Percentiles rank a stretch among this genome's conserved stretches.
These are phyloP conservation scores for Carpatolechia fugitivella DNA, from an alignment of 2,888 invertebrate genomes.

Conservation along the genomic window DNA sequence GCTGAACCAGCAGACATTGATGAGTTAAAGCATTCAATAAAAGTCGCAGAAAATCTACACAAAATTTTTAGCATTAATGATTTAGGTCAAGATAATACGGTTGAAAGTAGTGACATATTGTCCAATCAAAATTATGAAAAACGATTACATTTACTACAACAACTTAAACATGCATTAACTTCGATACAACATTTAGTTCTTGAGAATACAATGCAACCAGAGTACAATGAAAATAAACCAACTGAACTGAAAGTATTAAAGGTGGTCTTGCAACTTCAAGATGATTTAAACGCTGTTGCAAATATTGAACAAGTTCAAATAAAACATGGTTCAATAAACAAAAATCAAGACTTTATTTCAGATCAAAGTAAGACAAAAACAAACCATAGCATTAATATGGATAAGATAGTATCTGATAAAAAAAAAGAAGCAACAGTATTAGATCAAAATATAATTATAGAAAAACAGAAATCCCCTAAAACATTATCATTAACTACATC, in stretches of 20 bases:
- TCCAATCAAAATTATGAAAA: not conserved
- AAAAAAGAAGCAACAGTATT: no score
- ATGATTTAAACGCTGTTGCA: slow-evolving; percentile 5
- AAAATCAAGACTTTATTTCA: no score
- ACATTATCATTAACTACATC: no score
- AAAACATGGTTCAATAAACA: no score
- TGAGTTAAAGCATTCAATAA: not conserved
- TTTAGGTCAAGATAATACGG: not conserved
- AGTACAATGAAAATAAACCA: not conserved
- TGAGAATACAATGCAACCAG: not conserved
- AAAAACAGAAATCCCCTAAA: no score
- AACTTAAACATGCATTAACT: not conserved
- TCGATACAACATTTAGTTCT: not conserved
- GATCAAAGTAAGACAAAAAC: no score
- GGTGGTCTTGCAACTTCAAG: slow-evolving; percentile 7
- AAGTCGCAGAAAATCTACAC: not conserved
- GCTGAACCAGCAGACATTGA: not conserved
- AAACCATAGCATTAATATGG: no score
- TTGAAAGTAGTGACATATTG: not conserved
- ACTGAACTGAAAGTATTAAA: not conserved
- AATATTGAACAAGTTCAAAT: not conserved
- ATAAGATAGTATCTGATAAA: no score
- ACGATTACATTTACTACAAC: not conserved
- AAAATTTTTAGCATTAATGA: not conserved
- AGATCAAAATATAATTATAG: no score